Evolutionary conservation across 2,888 invertebrate genomes (phyloP), one percentile per base, ranked within the genome.

Genomic region (Dicyrtomina minuta): DNA sequence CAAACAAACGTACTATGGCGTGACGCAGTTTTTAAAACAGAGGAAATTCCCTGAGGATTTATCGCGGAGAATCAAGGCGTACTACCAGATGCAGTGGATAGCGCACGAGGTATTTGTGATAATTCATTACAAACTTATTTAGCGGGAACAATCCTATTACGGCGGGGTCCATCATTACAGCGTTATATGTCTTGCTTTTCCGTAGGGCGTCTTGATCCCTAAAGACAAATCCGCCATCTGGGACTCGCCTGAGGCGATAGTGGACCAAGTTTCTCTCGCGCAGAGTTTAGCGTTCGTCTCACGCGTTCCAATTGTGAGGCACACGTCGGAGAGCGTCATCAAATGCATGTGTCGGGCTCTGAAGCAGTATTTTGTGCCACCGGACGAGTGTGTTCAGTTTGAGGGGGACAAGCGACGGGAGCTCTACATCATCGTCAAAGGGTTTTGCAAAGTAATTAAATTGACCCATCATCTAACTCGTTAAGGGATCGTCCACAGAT

Each of bases 371-470:
- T 71, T 74, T 51, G 72, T 78, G 27, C 78, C 75, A 12, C 76
- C 78, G 5, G 72, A 71, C 20, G 75, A 77, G 62, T 51, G 51
- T 8, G 51, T 78, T 5, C 51, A 76, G 0, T 74, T 76, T 59
- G 72, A 77, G 1, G 61, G 66, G 12, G 77, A 78, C 39, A 68
- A 67, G n/a, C 58, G 65, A 1, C 53, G 76, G 33, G 75, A 77
- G 15, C 46, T 78, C 4, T 77, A 75, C 51, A 75, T 78, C 4
- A 75, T 78, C 60, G 73, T 73, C 12, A 76, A 77, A 56, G 78
- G 78, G 22, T 72, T 53, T 61, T 73, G 74, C 22, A 69, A 77
- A 39, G 77, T 77, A 53, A 51, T 15, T 15, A 4, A 24, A 53
- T 22, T 26, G n/a, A 59, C 56, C 12, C 8, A 51, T 51, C 8